Conservation (phyloP, 2,888 invertebrate genomes). For the Dorcus hopei region DNA sequence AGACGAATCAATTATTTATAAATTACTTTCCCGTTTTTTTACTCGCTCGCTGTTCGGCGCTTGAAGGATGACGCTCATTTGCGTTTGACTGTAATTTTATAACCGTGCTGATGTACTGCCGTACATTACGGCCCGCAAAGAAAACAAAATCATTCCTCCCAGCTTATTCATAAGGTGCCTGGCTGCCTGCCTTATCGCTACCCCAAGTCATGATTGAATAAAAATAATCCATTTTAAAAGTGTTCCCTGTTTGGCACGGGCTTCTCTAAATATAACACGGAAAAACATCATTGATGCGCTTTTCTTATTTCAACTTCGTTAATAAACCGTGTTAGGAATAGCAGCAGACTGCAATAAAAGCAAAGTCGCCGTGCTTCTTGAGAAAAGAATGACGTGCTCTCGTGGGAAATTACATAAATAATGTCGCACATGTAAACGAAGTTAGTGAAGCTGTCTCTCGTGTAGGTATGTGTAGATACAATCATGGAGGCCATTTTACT, state of each 20-base stretch:
- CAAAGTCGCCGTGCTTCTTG: too few species aligned
- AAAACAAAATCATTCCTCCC: not conserved
- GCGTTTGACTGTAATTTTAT: constrained; percentile 2
- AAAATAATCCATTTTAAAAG: not conserved
- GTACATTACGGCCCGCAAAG: not conserved
- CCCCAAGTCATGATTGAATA: not conserved
- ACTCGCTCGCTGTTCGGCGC: not conserved
- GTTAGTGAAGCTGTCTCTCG: not conserved
- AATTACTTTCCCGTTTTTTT: not conserved
- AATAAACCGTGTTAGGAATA: too few species aligned
- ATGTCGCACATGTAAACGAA: constrained; percentile 12
- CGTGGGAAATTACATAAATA: constrained; percentile 27
- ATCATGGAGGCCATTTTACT: too few species aligned
- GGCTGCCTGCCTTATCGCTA: not conserved
- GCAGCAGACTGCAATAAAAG: too few species aligned
- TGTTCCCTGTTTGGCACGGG: too few species aligned
- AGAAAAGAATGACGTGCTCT: constrained; percentile 12
- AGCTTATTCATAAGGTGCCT: not conserved
- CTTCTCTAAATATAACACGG: too few species aligned
- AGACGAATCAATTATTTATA: not conserved
- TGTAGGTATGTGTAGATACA: too few species aligned
- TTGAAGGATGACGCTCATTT: not conserved
- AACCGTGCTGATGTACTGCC: not conserved
- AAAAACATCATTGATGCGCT: too few species aligned
- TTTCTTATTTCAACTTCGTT: too few species aligned